These are phyloP conservation scores for Zapornia atra DNA, from an alignment of 2,113 vertebrate species.

Conservation along the genomic window DNA sequence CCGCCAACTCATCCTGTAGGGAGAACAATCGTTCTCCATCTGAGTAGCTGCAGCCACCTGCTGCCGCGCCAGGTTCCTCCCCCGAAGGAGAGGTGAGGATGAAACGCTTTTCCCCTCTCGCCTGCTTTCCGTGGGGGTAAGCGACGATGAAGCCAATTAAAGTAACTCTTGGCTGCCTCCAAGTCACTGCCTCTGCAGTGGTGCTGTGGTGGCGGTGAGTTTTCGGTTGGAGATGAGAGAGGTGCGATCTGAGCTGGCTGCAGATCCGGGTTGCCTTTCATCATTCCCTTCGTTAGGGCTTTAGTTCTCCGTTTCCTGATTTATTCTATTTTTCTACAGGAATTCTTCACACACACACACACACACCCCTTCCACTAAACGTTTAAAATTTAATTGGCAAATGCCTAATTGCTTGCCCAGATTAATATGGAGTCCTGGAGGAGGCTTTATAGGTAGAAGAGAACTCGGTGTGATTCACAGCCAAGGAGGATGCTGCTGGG, in stretches of 20 bases:
- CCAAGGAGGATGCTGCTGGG: background rate
- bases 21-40: background rate
- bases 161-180: background rate
- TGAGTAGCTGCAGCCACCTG: background rate
- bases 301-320: background rate
- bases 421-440: background rate
- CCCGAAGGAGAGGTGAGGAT: background rate
- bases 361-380: background rate
- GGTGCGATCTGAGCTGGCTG: background rate
- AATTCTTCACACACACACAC: background rate
- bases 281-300: background rate
- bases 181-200: background rate
- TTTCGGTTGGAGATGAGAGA: background rate
- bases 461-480: background rate
- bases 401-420: background rate
- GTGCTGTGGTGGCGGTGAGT: background rate
- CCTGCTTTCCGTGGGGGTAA: background rate
- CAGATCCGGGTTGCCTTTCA: background rate
- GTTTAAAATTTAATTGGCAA: background rate
- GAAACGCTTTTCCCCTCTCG: background rate
- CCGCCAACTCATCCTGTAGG: accelerated
- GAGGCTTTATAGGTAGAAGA: background rate
- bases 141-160: background rate
- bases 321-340: too few species aligned
- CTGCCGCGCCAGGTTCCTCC: background rate